Percentiles rank a stretch among this genome's conserved stretches.
Conservation (phyloP, 1,140 invertebrate genomes). For the Drosophila ohnishii region DNA sequence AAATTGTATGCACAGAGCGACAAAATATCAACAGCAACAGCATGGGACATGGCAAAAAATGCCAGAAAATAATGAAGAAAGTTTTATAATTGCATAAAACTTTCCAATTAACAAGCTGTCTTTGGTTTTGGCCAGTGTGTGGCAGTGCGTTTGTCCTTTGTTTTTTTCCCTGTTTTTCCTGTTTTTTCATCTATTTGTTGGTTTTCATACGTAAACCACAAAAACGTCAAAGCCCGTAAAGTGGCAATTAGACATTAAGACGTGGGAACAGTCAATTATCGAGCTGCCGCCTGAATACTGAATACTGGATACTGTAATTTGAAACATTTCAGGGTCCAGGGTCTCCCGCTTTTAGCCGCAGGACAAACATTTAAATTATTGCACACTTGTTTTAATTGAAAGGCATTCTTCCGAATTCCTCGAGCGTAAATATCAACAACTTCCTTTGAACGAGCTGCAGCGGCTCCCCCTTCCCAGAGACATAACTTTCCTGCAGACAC, state of each 20-base stretch:
- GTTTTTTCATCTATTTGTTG: constrained; percentile 7
- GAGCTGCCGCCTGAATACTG: constrained; percentile 4
- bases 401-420: constrained; percentile 70
- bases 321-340: constrained; percentile 3
- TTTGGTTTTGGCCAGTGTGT: constrained; percentile 58
- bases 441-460: constrained; percentile 65
- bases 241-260: constrained; percentile 66
- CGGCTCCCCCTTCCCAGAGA: constrained; percentile 17
- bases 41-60: constrained; percentile 35
- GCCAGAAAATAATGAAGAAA: constrained; percentile 77
- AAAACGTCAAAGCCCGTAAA: constrained; percentile 45
- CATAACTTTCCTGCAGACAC: constrained; percentile 53
- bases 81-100: constrained; percentile 80
- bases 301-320: constrained; percentile 23
- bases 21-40: constrained; percentile 66
- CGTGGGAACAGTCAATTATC: constrained; percentile 53
- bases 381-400: constrained; percentile 74
- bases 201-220: constrained; percentile 35
- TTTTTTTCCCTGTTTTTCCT: not conserved
- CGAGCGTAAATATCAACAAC: constrained; percentile 76
- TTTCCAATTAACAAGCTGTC: constrained; percentile 80
- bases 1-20: constrained; percentile 66
- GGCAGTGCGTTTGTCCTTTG: constrained; percentile 11
- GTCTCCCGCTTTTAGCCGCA: constrained; percentile 17
- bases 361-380: constrained; percentile 57